Evolutionary conservation across 2,888 invertebrate species (phyloP).

Genomic region (Sarcophaga carnaria): DNA sequence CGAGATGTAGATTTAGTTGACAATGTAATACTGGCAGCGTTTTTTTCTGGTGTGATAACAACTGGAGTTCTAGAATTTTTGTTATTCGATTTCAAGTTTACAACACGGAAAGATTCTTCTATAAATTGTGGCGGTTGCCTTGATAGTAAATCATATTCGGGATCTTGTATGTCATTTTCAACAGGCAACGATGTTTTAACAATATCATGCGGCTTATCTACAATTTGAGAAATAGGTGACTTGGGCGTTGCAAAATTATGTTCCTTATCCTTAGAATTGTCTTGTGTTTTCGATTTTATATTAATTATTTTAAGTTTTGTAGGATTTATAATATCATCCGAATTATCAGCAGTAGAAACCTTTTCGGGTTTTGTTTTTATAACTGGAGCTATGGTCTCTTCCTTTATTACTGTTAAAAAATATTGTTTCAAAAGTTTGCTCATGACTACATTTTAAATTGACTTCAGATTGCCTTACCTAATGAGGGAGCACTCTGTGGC

Average conservation of each 20-base stretch:
- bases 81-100: slow-evolving; percentile 88
- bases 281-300: slow-evolving; percentile 57
- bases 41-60: slow-evolving; percentile 64
- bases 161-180: slow-evolving; percentile 89
- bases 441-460: background rate
- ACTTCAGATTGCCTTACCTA: slow-evolving; percentile 83
- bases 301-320: slow-evolving; percentile 71
- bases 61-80: slow-evolving; percentile 61
- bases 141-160: slow-evolving; percentile 92
- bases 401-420: slow-evolving; percentile 22
- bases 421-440: background rate
- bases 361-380: slow-evolving; percentile 77
- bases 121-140: slow-evolving; percentile 92
- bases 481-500: slow-evolving; percentile 89
- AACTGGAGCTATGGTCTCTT: slow-evolving; percentile 58
- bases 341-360: slow-evolving; percentile 36
- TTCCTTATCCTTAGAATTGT: slow-evolving; percentile 21
- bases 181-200: slow-evolving; percentile 54
- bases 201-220: slow-evolving; percentile 7
- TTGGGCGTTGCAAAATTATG: slow-evolving; percentile 12
- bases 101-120: slow-evolving; percentile 92
- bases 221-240: slow-evolving; percentile 4
- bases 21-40: slow-evolving; percentile 72
- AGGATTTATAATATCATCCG: slow-evolving; percentile 74
- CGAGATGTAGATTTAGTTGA: slow-evolving; percentile 77